phyloP scores from a whole-genome alignment of 2,113 vertebrate genomes.

The Pyxicephalus adspersus region DNA sequence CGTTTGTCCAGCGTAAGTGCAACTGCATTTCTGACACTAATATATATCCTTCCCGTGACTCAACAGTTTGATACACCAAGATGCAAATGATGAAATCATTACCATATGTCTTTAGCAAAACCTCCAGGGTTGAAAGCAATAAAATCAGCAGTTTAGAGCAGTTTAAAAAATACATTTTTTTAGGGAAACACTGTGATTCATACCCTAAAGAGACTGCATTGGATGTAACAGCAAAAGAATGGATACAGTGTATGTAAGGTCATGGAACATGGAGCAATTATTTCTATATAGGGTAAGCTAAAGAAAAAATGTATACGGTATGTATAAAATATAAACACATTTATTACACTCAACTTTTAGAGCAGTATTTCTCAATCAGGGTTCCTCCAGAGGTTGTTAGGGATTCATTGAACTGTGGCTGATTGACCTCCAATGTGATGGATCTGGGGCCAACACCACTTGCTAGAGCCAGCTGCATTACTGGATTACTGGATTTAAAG shows the following conservation, averaged over 20 bases:
- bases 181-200: conserved; percentile 3
- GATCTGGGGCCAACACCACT: too few relatives aligned
- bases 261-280: not conserved
- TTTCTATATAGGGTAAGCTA: too few relatives aligned
- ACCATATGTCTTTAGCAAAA: not conserved
- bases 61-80: conserved; percentile 10
- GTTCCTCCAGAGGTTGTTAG: too few relatives aligned
- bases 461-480: too few relatives aligned
- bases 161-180: conserved; percentile 8
- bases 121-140: not conserved
- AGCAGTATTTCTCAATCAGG: too few relatives aligned
- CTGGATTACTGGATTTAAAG: too few relatives aligned
- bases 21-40: conserved; percentile 61
- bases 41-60: conserved; percentile 18
- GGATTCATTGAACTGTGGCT: too few relatives aligned
- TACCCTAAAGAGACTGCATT: not conserved
- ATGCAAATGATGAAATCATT: conserved; percentile 16
- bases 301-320: too few relatives aligned
- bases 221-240: not conserved
- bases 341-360: too few relatives aligned
- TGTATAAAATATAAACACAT: too few relatives aligned
- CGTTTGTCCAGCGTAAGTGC: conserved; percentile 64
- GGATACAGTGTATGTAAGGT: not conserved
- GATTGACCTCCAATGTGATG: too few relatives aligned
- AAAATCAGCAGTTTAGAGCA: not conserved